These are phyloP conservation scores for Mungos mungo DNA, from an alignment of 2,113 vertebrate genomes.

Conservation along the genomic window DNA sequence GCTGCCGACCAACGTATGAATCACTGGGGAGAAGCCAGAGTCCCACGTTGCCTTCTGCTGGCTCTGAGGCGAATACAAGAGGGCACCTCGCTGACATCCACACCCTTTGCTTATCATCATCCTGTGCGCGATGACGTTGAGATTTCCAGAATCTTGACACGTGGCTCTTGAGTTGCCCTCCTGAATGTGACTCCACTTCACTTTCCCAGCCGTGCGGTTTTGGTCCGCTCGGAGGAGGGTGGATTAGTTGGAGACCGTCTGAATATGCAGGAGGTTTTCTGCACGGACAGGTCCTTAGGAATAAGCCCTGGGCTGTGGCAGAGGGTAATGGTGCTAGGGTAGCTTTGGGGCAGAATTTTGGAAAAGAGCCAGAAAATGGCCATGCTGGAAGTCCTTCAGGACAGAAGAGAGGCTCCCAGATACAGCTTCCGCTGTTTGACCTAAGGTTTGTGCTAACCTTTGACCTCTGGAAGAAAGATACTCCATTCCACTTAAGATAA, in stretches of 20 bases:
- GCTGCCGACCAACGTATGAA: background rate
- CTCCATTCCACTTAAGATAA: background rate
- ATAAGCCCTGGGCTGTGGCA: fast-evolving
- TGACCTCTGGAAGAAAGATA: background rate
- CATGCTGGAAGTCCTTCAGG: background rate
- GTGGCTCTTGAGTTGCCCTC: background rate
- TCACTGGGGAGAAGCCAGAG: background rate
- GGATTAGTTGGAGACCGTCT: background rate
- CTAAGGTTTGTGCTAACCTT: background rate
- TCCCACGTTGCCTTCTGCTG: background rate
- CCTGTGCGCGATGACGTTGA: background rate
- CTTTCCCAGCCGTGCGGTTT: background rate
- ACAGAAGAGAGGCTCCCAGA: background rate
- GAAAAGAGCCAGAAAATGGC: background rate
- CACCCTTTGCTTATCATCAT: background rate
- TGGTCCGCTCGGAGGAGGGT: background rate
- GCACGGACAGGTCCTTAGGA: background rate
- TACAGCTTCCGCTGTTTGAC: background rate
- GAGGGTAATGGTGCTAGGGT: background rate
- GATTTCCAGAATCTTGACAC: background rate
- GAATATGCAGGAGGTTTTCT: background rate
- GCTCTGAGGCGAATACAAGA: background rate
- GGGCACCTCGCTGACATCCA: background rate
- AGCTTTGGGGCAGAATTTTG: background rate
- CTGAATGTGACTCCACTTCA: background rate